Evolutionary conservation across 2,797 vertebrate species (phyloP), one percentile per base, ranked within the genome.

Genomic region (Sarcoramphus papa): DNA sequence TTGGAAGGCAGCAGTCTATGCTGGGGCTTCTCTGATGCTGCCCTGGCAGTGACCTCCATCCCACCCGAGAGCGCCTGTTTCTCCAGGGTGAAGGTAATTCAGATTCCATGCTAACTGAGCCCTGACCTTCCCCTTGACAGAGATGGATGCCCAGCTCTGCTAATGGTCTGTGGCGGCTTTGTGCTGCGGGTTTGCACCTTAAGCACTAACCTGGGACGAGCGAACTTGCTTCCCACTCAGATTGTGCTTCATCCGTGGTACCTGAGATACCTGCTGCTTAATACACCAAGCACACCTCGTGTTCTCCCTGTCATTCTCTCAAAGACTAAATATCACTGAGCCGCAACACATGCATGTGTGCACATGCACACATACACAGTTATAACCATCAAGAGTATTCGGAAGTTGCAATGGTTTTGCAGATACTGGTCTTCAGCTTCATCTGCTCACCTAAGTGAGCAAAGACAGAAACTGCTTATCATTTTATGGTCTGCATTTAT

Each of bases 41-140:
- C 96, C 95, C 96, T 15, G 45, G 88, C 88, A 60, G 84, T 96
- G 96, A 97, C 95, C 96, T 91, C 85, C 89, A 79, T 69, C 94
- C 86, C 92, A 75, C 33, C 48, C 40, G 6, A 74, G 90, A 86
- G 31, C 5, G 14, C 69, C 74, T 43, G 62, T 45, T 73, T 73
- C 93, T 95, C 93, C 93, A 92, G 95, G 86, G 70, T 51, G 84
- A 74, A 91, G 91, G 84, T 23, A 90, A 91, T 94, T 92, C 51
- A 10, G 91, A 97, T 96, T 94, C 92, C 92, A 73, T 78, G 86
- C 84, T 94, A 91, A 91, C 90, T 88, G 95, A 96, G 95, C 80
- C 96, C 95, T 96, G 95, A 97, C 94, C 92, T 95, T 94, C 88
- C 75, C 91, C 77, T 40, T 89, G 96, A 95, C 95, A 96, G 95